Base-by-base conservation (phyloP, 2,113 vertebrate genomes). In the Tyto alba region DNA sequence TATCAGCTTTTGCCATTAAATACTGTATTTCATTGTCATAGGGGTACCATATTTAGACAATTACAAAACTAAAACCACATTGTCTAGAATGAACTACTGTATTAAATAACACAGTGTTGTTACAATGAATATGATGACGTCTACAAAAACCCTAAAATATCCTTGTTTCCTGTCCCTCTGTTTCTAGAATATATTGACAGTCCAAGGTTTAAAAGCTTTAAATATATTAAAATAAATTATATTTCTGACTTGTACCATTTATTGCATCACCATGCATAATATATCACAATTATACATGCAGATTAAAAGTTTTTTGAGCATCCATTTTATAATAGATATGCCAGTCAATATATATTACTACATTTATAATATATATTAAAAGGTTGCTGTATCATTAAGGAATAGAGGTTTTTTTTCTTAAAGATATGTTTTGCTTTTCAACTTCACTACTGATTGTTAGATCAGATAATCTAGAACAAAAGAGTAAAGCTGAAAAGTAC, bases 401-500 rank as follows among this genome's bases (percentile, higher is more conserved):
- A 74, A 81, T 25, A 76, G n/a, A 13, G 8, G n/a, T n/a, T 16
- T 64, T 71, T 67, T 52, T 48, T 43, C 55, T 86, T 57, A 91
- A 91, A 78, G 13, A 11, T 25, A 50, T 1, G 4, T 14, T 89
- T 88, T 80, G 59, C 2, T 3, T 66, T 81, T 53, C 34, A 71
- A 40, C 7, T 40, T 89, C 72, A 62, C 38, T 55, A 48, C 17
- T 56, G 66, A 36, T 55, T 21, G 11, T 60, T 88, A 97, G 27
- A 93, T 23, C 16, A 66, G 14, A 50, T 76, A 64, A 90, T 41
- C 75, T 36, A 96, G 47, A 95, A 73, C 53, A 81, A 95, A 84
- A 96, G 36, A 74, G 71, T 22, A 96, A 91, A 10, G n/a, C 87
- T 92, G 26, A 94, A 84, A 95, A 95, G 73, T 95, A 96, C 93